A percentile compares a stretch with the other conserved stretches of the same genome.
These are phyloP conservation scores for Mizuhopecten yessoensis DNA, from an alignment of 1,140 invertebrate species.

Conservation along the genomic window DNA sequence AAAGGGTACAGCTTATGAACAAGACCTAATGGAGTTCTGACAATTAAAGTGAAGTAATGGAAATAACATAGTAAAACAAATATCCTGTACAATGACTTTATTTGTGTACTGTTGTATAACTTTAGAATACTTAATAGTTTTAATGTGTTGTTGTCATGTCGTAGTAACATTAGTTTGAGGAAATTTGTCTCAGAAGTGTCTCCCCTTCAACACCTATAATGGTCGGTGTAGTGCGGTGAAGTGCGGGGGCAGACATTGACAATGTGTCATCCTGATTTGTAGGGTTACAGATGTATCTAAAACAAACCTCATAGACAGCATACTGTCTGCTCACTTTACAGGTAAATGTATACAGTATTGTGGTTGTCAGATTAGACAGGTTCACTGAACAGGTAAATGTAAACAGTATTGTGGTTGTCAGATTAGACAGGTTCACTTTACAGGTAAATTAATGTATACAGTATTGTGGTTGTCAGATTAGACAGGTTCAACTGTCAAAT, in stretches of 20 bases:
- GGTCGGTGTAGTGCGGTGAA: neutral
- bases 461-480: too few relatives aligned
- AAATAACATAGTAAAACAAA: neutral
- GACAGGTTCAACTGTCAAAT: too few relatives aligned
- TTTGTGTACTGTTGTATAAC: neutral
- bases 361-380: neutral
- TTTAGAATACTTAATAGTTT: neutral
- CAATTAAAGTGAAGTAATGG: neutral
- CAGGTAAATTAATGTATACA: too few relatives aligned
- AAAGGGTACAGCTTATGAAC: too few relatives aligned
- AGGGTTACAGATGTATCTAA: neutral
- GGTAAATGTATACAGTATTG: too few relatives aligned
- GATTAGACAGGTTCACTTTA: too few relatives aligned
- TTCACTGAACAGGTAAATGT: too few relatives aligned
- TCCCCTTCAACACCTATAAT: neutral
- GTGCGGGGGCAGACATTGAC: slow-evolving; percentile 11
- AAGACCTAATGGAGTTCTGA: neutral
- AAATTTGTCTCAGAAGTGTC: neutral
- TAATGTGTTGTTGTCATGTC: slow-evolving; percentile 6
- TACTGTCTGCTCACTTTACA: too few relatives aligned
- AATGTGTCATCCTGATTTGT: neutral
- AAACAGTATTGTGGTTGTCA: too few relatives aligned
- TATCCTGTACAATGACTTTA: neutral
- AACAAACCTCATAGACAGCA: neutral
- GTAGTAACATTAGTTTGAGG: neutral